Percentiles rank a stretch among this genome's conserved stretches.
phyloP scores from a whole-genome alignment of 1,140 invertebrate genomes.

The Panagrolaimus sp. region DNA sequence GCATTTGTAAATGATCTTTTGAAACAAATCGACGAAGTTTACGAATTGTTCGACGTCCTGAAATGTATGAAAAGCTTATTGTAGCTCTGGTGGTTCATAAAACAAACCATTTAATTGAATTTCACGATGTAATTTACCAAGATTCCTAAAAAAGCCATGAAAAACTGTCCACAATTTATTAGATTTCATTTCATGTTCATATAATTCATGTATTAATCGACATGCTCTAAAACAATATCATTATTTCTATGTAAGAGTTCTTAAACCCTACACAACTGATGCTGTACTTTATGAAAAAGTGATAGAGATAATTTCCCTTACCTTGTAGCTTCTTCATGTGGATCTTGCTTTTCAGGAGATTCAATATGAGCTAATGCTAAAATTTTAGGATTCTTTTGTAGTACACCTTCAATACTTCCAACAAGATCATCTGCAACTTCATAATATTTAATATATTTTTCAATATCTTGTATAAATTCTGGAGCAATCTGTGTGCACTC shows the following conservation, averaged over 20 bases:
- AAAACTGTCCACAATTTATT: not conserved
- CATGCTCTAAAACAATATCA: not conserved
- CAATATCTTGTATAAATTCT: conserved; percentile 19
- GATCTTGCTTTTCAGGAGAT: conserved; percentile 11
- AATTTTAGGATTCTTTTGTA: conserved; percentile 28
- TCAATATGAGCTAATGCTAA: conserved; percentile 9
- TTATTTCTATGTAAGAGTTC: not conserved
- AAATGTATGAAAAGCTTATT: not conserved
- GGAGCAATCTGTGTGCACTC: conserved; percentile 24
- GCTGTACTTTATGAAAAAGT: too few species aligned
- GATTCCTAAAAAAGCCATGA: conserved; percentile 9
- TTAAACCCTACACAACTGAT: too few species aligned
- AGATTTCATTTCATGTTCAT: too few species aligned
- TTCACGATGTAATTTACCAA: conserved; percentile 24
- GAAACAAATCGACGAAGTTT: conserved; percentile 23
- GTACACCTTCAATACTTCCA: conserved; percentile 25
- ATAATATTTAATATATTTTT: conserved; percentile 19
- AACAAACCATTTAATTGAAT: conserved; percentile 16
- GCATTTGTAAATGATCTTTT: conserved; percentile 17
- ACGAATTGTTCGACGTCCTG: conserved; percentile 19
- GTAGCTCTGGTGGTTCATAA: too few species aligned
- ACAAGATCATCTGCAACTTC: conserved; percentile 14
- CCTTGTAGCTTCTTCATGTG: conserved; percentile 22
- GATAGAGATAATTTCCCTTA: too few species aligned
- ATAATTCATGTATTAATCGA: not conserved